Conservation (phyloP, 2,888 invertebrate genomes). For the Danaus chrysippus region DNA sequence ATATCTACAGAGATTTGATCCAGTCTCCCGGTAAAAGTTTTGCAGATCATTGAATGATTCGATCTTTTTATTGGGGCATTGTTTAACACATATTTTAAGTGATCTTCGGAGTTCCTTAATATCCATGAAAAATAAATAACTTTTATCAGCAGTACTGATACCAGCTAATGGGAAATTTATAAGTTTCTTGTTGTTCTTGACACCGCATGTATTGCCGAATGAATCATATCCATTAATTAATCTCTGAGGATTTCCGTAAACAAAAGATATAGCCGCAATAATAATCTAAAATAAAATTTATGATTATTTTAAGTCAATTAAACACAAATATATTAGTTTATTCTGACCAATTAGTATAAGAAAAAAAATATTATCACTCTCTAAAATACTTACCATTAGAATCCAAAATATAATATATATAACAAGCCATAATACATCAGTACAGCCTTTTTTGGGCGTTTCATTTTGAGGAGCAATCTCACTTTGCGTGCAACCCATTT, state of each 20-base stretch:
- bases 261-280: constrained; percentile 91
- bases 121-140: constrained; percentile 91
- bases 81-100: constrained; percentile 92
- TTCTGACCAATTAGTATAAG: neutral
- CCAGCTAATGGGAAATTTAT: constrained; percentile 88
- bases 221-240: constrained; percentile 95
- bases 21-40: constrained; percentile 84
- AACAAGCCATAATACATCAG: constrained; percentile 90
- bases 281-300: constrained; percentile 79
- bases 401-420: constrained; percentile 90
- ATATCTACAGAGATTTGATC: constrained; percentile 88
- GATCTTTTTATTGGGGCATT: constrained; percentile 87
- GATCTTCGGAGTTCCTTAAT: constrained; percentile 86
- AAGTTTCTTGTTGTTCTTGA: constrained; percentile 86
- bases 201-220: constrained; percentile 96
- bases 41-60: constrained; percentile 82
- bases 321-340: neutral
- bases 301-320: neutral
- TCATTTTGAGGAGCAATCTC: constrained; percentile 81
- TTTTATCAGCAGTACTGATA: constrained; percentile 87
- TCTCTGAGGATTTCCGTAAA: constrained; percentile 91
- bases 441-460: constrained; percentile 84
- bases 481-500: constrained; percentile 84
- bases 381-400: constrained; percentile 83
- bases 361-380: neutral